phyloP scores from a whole-genome alignment of 2,888 invertebrate species.

The Bimastos eiseni region DNA sequence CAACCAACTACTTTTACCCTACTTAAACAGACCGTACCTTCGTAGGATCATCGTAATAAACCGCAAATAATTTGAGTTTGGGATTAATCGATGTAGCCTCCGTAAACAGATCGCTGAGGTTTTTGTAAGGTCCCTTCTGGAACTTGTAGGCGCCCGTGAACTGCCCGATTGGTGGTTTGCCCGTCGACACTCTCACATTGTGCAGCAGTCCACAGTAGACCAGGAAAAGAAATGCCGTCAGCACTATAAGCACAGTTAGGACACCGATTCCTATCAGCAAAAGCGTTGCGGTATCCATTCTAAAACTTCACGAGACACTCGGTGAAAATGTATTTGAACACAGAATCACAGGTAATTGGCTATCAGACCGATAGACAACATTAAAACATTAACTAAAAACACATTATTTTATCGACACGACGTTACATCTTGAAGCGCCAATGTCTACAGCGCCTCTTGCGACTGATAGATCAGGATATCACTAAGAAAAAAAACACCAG shows the following conservation, averaged over 20 bases:
- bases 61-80: slow-evolving; percentile 57
- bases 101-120: slow-evolving; percentile 61
- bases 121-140: slow-evolving; percentile 62
- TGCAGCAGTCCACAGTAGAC: slow-evolving; percentile 59
- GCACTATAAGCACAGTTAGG: slow-evolving; percentile 51
- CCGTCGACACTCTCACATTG: slow-evolving; percentile 58
- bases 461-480: too few relatives aligned
- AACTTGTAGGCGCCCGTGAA: slow-evolving; percentile 62
- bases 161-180: slow-evolving; percentile 57
- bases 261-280: slow-evolving; percentile 49
- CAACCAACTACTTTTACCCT: neutral
- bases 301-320: slow-evolving; percentile 9
- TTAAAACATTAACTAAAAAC: too few relatives aligned
- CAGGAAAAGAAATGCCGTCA: slow-evolving; percentile 52
- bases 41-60: slow-evolving; percentile 64
- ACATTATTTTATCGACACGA: too few relatives aligned
- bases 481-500: too few relatives aligned
- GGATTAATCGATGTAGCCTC: slow-evolving; percentile 61
- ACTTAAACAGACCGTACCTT: slow-evolving; percentile 51
- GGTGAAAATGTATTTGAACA: neutral
- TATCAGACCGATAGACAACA: neutral
- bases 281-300: slow-evolving; percentile 28
- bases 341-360: neutral
- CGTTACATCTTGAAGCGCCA: neutral
- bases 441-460: neutral